Conservation (phyloP, 2,113 vertebrate species). For the Myanophis thanlyinensis region DNA sequence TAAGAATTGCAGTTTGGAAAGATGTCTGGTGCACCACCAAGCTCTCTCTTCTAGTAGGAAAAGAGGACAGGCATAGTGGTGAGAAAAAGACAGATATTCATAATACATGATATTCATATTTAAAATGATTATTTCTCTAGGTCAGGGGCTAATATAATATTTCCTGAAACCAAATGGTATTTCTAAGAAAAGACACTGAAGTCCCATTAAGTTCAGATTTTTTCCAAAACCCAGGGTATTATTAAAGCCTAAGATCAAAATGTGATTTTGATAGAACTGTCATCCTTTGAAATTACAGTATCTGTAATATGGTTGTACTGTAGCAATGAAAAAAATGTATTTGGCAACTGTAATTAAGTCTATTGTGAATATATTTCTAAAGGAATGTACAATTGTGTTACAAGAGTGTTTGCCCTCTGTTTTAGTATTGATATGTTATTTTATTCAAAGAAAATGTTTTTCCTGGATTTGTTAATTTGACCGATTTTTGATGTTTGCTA, state of each 20-base stretch:
- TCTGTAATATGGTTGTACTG: not conserved
- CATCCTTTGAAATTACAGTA: not conserved
- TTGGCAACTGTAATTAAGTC: not conserved
- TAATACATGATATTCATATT: not conserved
- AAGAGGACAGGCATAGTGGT: not conserved
- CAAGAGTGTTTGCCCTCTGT: not conserved
- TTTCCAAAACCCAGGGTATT: not conserved
- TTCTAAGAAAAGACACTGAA: not conserved
- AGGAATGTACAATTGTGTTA: not conserved
- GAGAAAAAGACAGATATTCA: not conserved
- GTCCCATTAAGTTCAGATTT: not conserved
- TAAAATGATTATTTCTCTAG: not conserved
- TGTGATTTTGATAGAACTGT: not conserved
- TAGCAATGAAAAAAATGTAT: not conserved
- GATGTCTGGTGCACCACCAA: not conserved
- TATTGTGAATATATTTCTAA: not conserved
- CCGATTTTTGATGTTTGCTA: not conserved
- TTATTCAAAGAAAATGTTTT: not conserved
- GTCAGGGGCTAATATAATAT: not conserved
- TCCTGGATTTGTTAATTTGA: not conserved
- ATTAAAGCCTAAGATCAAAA: not conserved
- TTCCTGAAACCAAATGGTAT: not conserved
- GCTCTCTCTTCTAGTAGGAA: not conserved
- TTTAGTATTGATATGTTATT: not conserved
- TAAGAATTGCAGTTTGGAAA: not conserved